phyloP scores from a whole-genome alignment of 2,113 vertebrate genomes.

The Podocnemis expansa region DNA sequence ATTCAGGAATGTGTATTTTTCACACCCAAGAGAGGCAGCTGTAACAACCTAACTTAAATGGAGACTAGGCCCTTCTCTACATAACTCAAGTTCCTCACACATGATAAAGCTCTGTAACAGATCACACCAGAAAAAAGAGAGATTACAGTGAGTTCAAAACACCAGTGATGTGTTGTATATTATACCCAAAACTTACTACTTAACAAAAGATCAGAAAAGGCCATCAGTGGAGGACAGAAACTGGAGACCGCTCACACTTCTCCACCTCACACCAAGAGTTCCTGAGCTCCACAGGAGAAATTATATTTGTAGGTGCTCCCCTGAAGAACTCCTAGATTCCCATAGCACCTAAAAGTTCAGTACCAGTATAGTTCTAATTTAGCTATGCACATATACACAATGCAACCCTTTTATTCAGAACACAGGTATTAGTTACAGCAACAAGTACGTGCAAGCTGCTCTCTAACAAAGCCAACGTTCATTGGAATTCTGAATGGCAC shows the following conservation, averaged over 20 bases:
- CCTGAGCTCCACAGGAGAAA: neutral
- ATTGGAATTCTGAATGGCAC: neutral
- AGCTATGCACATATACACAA: neutral
- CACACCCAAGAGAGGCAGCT: too few species aligned
- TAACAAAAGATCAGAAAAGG: neutral
- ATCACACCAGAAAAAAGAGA: neutral
- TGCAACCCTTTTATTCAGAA: neutral
- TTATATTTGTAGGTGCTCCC: neutral
- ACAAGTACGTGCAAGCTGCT: neutral
- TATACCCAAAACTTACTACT: neutral
- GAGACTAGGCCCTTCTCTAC: neutral
- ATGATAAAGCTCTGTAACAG: neutral
- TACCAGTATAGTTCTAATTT: neutral
- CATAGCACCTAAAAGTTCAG: neutral
- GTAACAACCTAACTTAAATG: too few species aligned
- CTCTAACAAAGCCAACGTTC: neutral
- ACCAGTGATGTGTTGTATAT: neutral
- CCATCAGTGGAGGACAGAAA: neutral
- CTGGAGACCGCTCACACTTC: fast-evolving
- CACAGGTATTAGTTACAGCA: neutral
- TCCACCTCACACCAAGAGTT: neutral
- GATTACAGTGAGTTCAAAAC: neutral
- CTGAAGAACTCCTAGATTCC: neutral
- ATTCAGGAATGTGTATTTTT: too few species aligned
- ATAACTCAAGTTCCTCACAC: neutral